These are phyloP conservation scores for Rhamnusium bicolor DNA, from an alignment of 2,888 invertebrate genomes.

Conservation along the genomic window DNA sequence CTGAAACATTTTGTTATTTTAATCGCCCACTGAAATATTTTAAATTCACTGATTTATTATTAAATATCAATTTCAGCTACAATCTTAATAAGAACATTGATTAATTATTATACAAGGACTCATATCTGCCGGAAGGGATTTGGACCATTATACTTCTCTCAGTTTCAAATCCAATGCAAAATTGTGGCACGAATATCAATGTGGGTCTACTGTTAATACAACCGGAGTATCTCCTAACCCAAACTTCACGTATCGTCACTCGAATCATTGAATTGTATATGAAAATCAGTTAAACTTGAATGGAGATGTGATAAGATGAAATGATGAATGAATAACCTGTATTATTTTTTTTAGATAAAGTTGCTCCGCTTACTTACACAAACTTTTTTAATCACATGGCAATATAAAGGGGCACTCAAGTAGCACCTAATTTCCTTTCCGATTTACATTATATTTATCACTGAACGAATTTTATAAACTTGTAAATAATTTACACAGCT, in stretches of 20 bases:
- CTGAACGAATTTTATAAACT: too few species aligned
- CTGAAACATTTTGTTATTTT: too few species aligned
- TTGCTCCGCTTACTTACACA: too few species aligned
- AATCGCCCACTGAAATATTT: neutral
- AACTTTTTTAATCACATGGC: too few species aligned
- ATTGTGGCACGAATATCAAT: neutral
- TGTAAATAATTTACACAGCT: too few species aligned
- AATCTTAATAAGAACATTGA: neutral
- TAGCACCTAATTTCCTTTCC: too few species aligned
- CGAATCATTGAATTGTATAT: neutral
- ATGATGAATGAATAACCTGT: too few species aligned
- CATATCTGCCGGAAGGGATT: neutral
- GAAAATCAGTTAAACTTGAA: neutral
- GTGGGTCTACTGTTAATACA: neutral
- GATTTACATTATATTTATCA: too few species aligned
- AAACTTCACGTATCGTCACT: neutral
- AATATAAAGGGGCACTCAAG: too few species aligned
- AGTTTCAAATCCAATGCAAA: neutral
- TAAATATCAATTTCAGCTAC: neutral
- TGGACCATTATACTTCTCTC: neutral
- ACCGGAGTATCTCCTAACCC: neutral
- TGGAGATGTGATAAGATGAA: neutral
- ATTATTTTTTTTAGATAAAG: too few species aligned
- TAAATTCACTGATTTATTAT: neutral
- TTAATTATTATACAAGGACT: neutral